Evolutionary conservation across 1,140 invertebrate species (phyloP).

Genomic region (Meloidogyne floridensis): DNA sequence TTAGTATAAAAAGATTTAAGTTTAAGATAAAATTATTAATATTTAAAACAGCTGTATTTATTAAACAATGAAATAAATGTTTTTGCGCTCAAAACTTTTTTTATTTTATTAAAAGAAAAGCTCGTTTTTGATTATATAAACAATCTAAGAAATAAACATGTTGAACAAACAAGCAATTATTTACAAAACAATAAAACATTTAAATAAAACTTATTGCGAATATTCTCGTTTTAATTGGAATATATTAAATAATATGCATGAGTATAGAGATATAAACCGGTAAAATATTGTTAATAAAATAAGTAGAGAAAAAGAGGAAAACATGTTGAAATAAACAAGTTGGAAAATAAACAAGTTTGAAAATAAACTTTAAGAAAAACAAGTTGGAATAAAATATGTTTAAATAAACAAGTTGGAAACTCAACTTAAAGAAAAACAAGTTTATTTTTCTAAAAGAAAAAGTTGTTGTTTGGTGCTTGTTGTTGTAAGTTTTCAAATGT

Average conservation of each 20-base stretch:
- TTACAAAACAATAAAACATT: too few relatives aligned
- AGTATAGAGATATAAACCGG: slow-evolving; percentile 1
- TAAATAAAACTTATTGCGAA: too few relatives aligned
- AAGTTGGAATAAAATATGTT: too few relatives aligned
- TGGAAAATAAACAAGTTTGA: too few relatives aligned
- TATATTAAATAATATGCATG: not conserved
- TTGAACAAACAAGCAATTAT: too few relatives aligned
- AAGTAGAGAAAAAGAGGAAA: not conserved
- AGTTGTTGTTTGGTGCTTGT: not conserved
- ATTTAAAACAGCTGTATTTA: not conserved
- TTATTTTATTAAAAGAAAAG: too few relatives aligned
- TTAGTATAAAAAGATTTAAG: not conserved
- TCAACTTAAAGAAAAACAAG: not conserved
- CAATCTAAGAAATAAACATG: too few relatives aligned
- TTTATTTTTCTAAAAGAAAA: not conserved
- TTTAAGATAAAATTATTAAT: not conserved
- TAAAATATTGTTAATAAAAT: not conserved
- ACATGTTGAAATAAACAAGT: too few relatives aligned
- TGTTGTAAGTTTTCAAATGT: not conserved
- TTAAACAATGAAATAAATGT: not conserved
- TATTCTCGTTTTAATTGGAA: not conserved
- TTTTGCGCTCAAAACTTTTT: not conserved
- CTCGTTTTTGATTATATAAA: too few relatives aligned
- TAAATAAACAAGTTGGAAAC: too few relatives aligned
- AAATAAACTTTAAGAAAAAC: too few relatives aligned